Percentiles rank a stretch among this genome's conserved stretches.
phyloP scores from a whole-genome alignment of 1,140 invertebrate species.

The Zaprionus nigranus region DNA sequence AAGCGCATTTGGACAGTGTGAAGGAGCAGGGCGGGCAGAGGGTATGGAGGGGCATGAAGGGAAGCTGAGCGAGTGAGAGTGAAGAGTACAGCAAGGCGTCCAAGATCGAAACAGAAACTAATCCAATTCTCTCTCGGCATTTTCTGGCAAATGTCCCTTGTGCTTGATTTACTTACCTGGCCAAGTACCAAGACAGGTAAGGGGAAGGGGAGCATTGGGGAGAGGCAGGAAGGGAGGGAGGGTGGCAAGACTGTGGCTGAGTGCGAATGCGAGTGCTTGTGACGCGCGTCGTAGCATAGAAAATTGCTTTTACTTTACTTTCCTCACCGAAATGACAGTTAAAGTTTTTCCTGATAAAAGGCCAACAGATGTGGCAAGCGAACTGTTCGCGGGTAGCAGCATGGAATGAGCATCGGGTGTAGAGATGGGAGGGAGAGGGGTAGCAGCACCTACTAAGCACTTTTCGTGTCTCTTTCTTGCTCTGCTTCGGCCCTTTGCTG shows the following conservation, averaged over 20 bases:
- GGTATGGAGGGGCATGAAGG: background rate
- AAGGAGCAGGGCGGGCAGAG: background rate
- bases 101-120: conserved; percentile 46
- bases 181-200: background rate
- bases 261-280: conserved; percentile 16
- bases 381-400: background rate
- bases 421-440: background rate
- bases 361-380: conserved; percentile 28
- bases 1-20: conserved; percentile 1
- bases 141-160: conserved; percentile 53
- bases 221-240: background rate
- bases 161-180: conserved; percentile 55
- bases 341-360: conserved; percentile 49
- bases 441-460: conserved; percentile 1
- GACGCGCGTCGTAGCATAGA: conserved; percentile 29
- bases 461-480: background rate
- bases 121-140: conserved; percentile 42
- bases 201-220: background rate
- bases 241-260: background rate
- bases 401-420: background rate
- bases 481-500: background rate
- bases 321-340: conserved; percentile 30
- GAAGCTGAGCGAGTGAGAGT: background rate
- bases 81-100: conserved; percentile 19
- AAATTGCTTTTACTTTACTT: conserved; percentile 59